These are phyloP conservation scores for Nymphicus hollandicus DNA, from an alignment of 2,113 vertebrate species.

Conservation along the genomic window DNA sequence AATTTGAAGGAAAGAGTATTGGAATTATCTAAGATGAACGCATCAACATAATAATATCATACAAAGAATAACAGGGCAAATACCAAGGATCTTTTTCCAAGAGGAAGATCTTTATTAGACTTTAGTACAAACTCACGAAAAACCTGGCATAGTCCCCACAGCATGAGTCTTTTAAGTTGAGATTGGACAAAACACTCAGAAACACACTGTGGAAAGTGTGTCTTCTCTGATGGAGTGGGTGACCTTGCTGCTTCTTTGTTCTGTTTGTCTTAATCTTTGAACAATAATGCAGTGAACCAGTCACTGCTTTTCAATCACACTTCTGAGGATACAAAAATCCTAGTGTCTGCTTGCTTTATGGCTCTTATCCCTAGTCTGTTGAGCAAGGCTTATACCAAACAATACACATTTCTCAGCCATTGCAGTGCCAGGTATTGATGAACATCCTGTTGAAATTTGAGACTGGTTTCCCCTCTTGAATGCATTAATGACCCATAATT, in stretches of 20 bases:
- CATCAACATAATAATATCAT: background rate
- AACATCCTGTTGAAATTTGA: background rate
- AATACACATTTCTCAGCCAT: background rate
- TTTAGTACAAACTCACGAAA: background rate
- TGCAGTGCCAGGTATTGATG: background rate
- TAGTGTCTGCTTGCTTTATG: background rate
- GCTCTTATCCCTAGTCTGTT: background rate
- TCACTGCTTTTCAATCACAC: conserved; percentile 21
- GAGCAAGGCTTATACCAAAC: background rate
- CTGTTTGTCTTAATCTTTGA: conserved; percentile 40
- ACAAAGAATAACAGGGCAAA: background rate
- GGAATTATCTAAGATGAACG: background rate
- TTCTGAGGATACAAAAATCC: conserved; percentile 16
- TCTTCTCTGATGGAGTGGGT: conserved; percentile 17
- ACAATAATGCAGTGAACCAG: conserved; percentile 47
- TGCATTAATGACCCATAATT: background rate
- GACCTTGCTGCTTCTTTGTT: conserved; percentile 14
- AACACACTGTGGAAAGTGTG: background rate
- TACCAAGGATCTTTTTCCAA: background rate
- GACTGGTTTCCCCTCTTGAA: background rate
- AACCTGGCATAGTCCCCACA: background rate
- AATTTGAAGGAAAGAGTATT: background rate
- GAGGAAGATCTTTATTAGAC: background rate
- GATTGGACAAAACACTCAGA: background rate
- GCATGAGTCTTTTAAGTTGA: background rate